Percentiles rank a stretch among this genome's conserved stretches.
phyloP scores from a whole-genome alignment of 2,113 vertebrate genomes.

The Python bivittatus region DNA sequence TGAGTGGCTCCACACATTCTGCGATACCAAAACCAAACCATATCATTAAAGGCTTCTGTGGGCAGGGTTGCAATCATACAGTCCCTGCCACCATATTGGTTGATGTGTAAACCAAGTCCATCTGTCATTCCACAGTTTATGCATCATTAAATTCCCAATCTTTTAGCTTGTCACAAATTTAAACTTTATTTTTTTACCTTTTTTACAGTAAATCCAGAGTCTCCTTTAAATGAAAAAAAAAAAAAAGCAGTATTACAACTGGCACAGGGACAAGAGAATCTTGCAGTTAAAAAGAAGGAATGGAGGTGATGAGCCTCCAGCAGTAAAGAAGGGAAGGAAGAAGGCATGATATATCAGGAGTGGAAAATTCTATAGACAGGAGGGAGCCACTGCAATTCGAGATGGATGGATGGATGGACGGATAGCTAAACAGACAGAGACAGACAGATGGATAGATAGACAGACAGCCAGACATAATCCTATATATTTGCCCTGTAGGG shows the following conservation, averaged over 20 bases:
- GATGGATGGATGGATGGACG: no score
- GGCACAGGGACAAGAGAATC: background rate
- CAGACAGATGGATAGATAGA: no score
- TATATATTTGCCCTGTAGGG: background rate
- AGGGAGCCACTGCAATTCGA: background rate
- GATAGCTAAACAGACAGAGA: no score
- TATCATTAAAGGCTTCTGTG: background rate
- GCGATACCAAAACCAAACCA: background rate
- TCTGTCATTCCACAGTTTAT: background rate
- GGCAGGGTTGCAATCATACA: background rate
- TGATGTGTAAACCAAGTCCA: background rate
- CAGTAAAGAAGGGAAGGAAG: background rate
- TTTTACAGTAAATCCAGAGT: conserved; percentile 56
- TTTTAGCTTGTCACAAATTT: background rate
- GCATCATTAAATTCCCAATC: background rate
- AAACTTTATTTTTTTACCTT: conserved; percentile 64
- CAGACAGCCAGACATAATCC: no score
- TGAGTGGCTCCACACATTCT: background rate
- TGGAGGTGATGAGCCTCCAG: no score
- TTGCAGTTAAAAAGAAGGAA: fast-evolving
- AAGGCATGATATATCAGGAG: background rate
- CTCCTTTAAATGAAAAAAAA: conserved; percentile 42
- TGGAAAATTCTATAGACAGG: background rate
- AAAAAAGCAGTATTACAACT: background rate
- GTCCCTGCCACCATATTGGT: background rate